Base-by-base conservation (phyloP, 2,113 vertebrate genomes). In the Catagonus wagneri region DNA sequence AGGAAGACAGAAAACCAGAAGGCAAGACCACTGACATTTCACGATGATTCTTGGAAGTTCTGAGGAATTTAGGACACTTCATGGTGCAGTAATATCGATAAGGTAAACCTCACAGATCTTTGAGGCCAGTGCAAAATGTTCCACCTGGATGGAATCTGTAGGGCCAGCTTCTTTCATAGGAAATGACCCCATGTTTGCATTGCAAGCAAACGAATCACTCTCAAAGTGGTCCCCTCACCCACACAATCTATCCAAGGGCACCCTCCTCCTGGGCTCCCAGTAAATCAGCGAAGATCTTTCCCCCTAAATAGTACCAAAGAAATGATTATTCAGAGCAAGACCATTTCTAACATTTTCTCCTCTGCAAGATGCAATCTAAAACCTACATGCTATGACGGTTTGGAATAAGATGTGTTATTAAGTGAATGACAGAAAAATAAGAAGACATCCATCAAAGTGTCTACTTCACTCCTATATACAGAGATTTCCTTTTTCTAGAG, bases 381-480 rank as follows among this genome's bases (percentile, higher is more conserved):
- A 96, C 92, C 89, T 66, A 76, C 94, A 96, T 85, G 87, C 94
- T 97, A 90, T 97, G 90, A 97, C 68, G 90, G 66, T 39, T 96
- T 89, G 66, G 80, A 96, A 90, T 94, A 96, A 92, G 88, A 63
- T 80, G 93, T 39, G 84, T 90, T 96, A 97, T 95, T 96, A 97
- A 97, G 76, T 89, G 94, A 97, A 93, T 97, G 97, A 93, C 95
- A 97, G 88, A 84, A 97, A 96, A 97, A 97, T 90, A 97, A 90
- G 79, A 91, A 95, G 94, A 68, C 90, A 92, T 98, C 94, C 75
- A 96, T 97, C 97, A 97, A 97, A 93, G 50, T 94, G 92, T 96
- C 96, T 92, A 1, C 95, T 92, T 96, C 60, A 66, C 90, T 94
- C 74, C 87, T 32, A n/a, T 88, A 83, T 8, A 25, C 63, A 50